These are phyloP conservation scores for Mustelus asterias DNA, from an alignment of 2,113 vertebrate genomes.

Conservation along the genomic window DNA sequence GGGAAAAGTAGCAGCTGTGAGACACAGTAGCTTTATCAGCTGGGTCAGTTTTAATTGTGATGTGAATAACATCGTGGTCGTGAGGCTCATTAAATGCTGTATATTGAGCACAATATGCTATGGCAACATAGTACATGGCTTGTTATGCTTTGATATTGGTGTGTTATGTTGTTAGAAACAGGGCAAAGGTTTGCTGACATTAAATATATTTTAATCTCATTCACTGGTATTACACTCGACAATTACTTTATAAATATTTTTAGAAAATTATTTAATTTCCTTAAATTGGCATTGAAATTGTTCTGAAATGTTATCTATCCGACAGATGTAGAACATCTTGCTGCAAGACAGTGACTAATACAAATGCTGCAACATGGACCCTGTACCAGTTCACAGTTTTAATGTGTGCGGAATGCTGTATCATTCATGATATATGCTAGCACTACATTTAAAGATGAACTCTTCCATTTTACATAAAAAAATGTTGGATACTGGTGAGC, in stretches of 20 bases:
- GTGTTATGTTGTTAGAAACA: neutral
- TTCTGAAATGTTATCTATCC: neutral
- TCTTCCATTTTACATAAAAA: neutral
- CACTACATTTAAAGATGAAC: neutral
- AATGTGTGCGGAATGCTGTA: neutral
- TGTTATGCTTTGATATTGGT: neutral
- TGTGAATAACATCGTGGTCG: neutral
- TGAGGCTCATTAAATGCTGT: neutral
- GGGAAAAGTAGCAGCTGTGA: neutral
- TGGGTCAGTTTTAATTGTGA: neutral
- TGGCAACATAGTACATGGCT: neutral
- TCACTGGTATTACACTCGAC: neutral
- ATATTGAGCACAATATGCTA: neutral
- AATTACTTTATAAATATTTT: neutral
- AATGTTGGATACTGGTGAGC: neutral
- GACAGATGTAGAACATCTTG: neutral
- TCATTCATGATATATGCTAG: neutral
- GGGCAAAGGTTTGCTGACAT: neutral
- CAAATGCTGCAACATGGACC: neutral
- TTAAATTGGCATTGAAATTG: neutral
- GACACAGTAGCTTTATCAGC: neutral
- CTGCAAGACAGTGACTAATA: neutral
- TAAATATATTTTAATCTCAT: neutral
- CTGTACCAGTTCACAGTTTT: neutral
- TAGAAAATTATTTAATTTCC: neutral